Evolutionary conservation across 2,113 vertebrate genomes (phyloP), one percentile per base, ranked within the genome.

Genomic region (Esox niger): DNA sequence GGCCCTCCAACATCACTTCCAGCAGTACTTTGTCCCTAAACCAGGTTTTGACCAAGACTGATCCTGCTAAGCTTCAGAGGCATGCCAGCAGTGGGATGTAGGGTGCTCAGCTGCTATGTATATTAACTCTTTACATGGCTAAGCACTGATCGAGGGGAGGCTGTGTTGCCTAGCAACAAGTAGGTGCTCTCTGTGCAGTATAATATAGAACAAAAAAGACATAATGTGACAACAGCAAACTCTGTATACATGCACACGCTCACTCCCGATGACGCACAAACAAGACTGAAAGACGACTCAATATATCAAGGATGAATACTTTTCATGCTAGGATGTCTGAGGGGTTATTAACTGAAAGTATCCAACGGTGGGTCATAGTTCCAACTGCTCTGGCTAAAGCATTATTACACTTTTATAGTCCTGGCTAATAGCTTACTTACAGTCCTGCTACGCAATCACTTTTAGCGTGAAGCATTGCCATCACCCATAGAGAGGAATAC

Each of bases 81-180:
- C n/a, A n/a, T n/a, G n/a, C n/a, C n/a, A n/a, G n/a, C n/a, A n/a
- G n/a, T n/a, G n/a, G n/a, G n/a, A n/a, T n/a, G n/a, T n/a, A n/a
- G n/a, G 46, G 20, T 8, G 3, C 32, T 33, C 32, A 33, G 32
- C 32, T 33, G 5, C 32, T 33, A 15, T 5, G 46, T 3, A 3
- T 49, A 6, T 17, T 49, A 15, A 15, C 46, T 49, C 49, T 21
- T 8, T 25, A 38, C 79, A 82, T 66, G 54, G 64, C 11, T 4
- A 15, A 84, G 71, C 68, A 69, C 75, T 62, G 74, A 76, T 11
- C 72, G n/a, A 64, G 77, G 65, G 71, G 76, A 84, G 83, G 76
- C 73, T 69, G 64, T 72, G 88, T 90, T 92, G 88, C 90, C 81
- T 89, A 87, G 89, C 87, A 91, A 92, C 89, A 89, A 79, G 86